Base-by-base conservation (phyloP, 2,888 invertebrate species). In the Ecdyonurus torrentis region DNA sequence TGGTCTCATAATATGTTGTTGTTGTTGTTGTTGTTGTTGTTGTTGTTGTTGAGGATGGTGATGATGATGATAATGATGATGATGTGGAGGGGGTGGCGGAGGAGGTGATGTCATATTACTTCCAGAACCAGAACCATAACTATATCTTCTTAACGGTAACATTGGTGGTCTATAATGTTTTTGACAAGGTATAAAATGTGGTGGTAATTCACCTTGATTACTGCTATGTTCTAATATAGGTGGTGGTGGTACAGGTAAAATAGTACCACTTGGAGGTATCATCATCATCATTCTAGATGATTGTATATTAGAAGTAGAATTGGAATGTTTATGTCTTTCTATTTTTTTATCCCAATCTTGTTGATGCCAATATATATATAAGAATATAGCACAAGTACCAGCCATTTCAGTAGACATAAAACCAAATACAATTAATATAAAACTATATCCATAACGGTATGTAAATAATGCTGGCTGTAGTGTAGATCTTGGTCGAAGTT, bases 361-460 rank as follows among this genome's bases (percentile, higher is more conserved):
- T 75, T 86, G 86, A 70, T 86, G 85, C 82, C 85, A 84, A 73
- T 86, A 84, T 70, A 93, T 87, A 76, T 89, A 93, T 67, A 91
- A 83, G 74, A 91, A 91, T 68, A 93, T 86, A 64, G 91, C 90
- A 66, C 88, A 85, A 19, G 91, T 87, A 53, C 92, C 93, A 25
- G 92, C 88, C 66, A 91, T 77, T 74, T 93, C 91, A 7, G 89
- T 88, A 64, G 86, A 83, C 68, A 92, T 81, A 71, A 92, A 90
- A 37, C 91, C 91, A 69, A 86, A 83, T 58, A 92, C 85, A 73
- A 91, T 90, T 53, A 92, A 79, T 62, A 91, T 83, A 74, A 93
- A 92, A 65, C 91, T 91, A 76, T 87, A 91, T 60, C 93, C 93
- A 74, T 93, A 93, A 70, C 83, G 83, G 74, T 91, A 91, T 64